Base-by-base conservation (phyloP, 1,140 invertebrate genomes). In the Euura saliciscinereae region DNA sequence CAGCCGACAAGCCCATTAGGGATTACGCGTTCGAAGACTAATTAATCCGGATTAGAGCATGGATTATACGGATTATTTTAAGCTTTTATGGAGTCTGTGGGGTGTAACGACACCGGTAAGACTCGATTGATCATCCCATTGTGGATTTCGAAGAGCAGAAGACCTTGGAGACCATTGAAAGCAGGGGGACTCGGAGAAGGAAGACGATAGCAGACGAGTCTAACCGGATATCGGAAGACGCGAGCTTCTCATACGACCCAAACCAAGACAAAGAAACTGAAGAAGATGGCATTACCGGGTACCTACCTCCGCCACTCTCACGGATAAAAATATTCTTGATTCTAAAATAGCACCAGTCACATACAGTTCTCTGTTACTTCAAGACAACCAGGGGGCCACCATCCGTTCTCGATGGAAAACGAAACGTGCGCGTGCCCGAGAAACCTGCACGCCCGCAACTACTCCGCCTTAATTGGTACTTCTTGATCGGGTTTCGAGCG, bases 321-420 rank as follows among this genome's bases (percentile, higher is more conserved):
- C 6, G 76, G 79, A 80, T 80, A 80, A 80, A 80, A 80, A 80
- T 80, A 80, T 80, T 78, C 79, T 45, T n/a, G 76, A 45, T 8
- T 69, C 76, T 76, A 70, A 80, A 80, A 80, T 80, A 80, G 79
- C 74, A 28, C 78, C 64, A 65, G 73, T 77, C 77, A 79, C 72
- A 73, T 66, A 65, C 43, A 69, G 51, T 59, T 59, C 51, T 59
- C 51, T n/a, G 13, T 59, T 28, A 28, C 28, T 28, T 28, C 28
- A 28, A 28, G 28, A 28, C 28, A 28, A 28, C 28, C 28, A 59
- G 13, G 51, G 8, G 8, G 13, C 3, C 6, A 59, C 13, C 51
- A 8, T 59, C 13, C 51, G 51, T 11, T n/a, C 2, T 59, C 28
- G 28, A 28, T 28, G 28, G 13, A 59, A 59, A n/a, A 59, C 5